These are phyloP conservation scores for Noctua pronuba DNA, from an alignment of 2,888 invertebrate species.

Conservation along the genomic window DNA sequence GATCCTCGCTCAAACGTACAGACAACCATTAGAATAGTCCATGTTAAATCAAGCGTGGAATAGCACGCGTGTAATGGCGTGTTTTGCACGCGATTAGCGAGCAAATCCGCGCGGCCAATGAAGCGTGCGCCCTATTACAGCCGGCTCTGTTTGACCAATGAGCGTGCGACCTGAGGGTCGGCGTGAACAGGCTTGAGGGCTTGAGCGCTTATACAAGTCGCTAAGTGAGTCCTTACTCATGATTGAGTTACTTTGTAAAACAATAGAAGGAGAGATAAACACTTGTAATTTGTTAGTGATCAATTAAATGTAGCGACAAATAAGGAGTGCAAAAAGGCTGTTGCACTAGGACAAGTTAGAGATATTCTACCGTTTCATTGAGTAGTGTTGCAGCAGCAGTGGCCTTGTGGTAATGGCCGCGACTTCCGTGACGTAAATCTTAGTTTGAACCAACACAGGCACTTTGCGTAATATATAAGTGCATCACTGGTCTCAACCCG, in stretches of 20 bases:
- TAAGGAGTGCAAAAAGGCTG: neutral
- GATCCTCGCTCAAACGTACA: slow-evolving; percentile 1
- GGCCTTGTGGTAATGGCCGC: neutral
- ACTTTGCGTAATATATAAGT: neutral
- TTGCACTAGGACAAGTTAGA: too few relatives aligned
- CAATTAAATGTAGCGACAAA: neutral
- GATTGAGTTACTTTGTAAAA: slow-evolving; percentile 45
- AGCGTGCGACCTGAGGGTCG: slow-evolving; percentile 46
- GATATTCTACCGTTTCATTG: too few relatives aligned
- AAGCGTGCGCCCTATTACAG: slow-evolving; percentile 45
- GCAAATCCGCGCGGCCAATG: slow-evolving; percentile 48
- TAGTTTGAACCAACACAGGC: neutral
- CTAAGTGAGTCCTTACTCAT: slow-evolving; percentile 35
- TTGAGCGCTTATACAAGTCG: slow-evolving; percentile 30
- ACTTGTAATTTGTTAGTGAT: slow-evolving; percentile 7
- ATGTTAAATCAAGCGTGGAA: slow-evolving; percentile 48
- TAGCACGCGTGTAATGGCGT: slow-evolving; percentile 49
- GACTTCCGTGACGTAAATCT: neutral
- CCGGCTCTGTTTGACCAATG: slow-evolving; percentile 39
- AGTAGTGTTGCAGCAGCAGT: neutral
- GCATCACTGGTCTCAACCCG: neutral
- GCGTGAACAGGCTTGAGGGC: slow-evolving; percentile 1
- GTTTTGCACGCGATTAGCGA: slow-evolving; percentile 53
- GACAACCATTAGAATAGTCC: slow-evolving; percentile 26
- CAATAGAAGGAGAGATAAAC: neutral